A percentile compares a stretch with the other conserved stretches of the same genome.
phyloP scores from a whole-genome alignment of 1,140 invertebrate genomes.

The Drosophila melanogaster region Release_6_plus_ISO1_MT NT_033779.5:14995501-14996000 shows the following conservation, averaged over 20 bases:
- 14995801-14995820: constrained; percentile 37
- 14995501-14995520: background rate
- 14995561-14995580: constrained; percentile 29
- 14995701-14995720: background rate
- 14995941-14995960: constrained; percentile 66
- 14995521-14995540: constrained; percentile 18
- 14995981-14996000: background rate
- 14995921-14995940: constrained; percentile 70
- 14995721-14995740: constrained; percentile 70
- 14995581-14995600: constrained; percentile 51
- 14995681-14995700: constrained; percentile 8
- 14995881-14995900: constrained; percentile 43
- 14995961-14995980: constrained; percentile 36
- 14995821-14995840: constrained; percentile 81
- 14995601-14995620: constrained; percentile 27
- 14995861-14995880: constrained; percentile 64
- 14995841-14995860: constrained; percentile 80
- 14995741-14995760: constrained; percentile 81
- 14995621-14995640: constrained; percentile 33
- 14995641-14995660: constrained; percentile 1
- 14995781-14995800: constrained; percentile 4
- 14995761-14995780: constrained; percentile 39
- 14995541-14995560: constrained; percentile 25
- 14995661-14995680: background rate
- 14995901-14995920: constrained; percentile 34